Conservation (phyloP, 2,888 invertebrate genomes). For the Neocrepidodera transversa region DNA sequence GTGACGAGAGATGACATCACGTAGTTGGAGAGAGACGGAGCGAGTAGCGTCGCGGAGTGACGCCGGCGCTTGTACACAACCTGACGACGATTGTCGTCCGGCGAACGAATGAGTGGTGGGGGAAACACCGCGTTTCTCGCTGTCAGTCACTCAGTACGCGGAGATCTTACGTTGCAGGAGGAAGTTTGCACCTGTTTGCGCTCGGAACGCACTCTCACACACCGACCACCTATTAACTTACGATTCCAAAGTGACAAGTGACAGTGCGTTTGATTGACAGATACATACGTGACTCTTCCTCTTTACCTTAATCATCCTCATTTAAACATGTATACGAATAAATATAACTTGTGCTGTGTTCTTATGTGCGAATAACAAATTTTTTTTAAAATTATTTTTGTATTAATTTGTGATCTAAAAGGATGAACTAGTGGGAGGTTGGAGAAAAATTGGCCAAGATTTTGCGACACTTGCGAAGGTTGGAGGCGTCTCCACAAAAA, state of each 20-base stretch:
- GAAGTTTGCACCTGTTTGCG: constrained; percentile 50
- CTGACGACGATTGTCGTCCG: constrained; percentile 55
- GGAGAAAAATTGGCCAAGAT: constrained; percentile 49
- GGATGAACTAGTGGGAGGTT: constrained; percentile 31
- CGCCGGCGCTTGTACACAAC: constrained; percentile 56
- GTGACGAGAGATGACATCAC: constrained; percentile 61
- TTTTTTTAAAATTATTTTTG: constrained; percentile 19
- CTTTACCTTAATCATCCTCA: background rate
- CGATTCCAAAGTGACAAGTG: constrained; percentile 20
- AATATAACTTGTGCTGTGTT: constrained; percentile 36
- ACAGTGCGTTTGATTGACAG: constrained; percentile 21
- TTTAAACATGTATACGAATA: constrained; percentile 41
- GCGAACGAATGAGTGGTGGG: constrained; percentile 49
- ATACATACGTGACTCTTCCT: constrained; percentile 16
- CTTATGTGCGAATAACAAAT: constrained; percentile 15
- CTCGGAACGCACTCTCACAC: constrained; percentile 28
- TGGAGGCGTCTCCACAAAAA: constrained; percentile 46
- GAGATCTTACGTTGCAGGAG: constrained; percentile 56
- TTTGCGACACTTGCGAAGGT: constrained; percentile 53
- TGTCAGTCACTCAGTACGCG: constrained; percentile 62
- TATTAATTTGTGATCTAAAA: constrained; percentile 14
- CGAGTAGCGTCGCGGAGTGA: constrained; percentile 51
- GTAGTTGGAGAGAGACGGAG: constrained; percentile 38
- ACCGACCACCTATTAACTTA: constrained; percentile 3
- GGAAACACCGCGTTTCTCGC: constrained; percentile 56